Evolutionary conservation across 2,888 invertebrate species (phyloP).

Genomic region (Strigamia crassipes): DNA sequence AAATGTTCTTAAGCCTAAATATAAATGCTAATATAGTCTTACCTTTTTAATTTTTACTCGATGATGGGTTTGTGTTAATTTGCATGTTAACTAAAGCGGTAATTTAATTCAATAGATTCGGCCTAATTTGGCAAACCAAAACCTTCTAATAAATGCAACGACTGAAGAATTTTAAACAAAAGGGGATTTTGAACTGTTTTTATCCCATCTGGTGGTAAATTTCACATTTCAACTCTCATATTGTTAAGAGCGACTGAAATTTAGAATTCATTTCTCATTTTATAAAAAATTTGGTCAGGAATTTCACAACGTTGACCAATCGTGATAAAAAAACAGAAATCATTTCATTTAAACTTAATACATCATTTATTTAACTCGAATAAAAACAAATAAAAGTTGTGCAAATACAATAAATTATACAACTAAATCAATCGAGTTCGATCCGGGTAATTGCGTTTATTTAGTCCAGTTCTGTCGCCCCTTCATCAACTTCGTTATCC

Average conservation of each 20-base stretch:
- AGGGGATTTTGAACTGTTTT: not conserved
- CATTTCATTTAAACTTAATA: too few species aligned
- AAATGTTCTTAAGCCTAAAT: too few species aligned
- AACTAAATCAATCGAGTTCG: not conserved
- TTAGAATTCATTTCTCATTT: too few species aligned
- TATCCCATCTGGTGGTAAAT: not conserved
- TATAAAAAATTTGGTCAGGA: too few species aligned
- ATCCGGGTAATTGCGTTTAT: not conserved
- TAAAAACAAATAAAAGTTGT: too few species aligned
- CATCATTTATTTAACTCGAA: too few species aligned
- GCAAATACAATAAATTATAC: not conserved
- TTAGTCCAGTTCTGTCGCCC: not conserved
- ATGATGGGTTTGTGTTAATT: not conserved
- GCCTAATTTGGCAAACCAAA: not conserved
- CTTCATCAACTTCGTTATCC: constrained; percentile 49
- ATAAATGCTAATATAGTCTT: not conserved
- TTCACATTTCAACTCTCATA: too few species aligned
- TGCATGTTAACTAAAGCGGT: not conserved
- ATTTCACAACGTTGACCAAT: too few species aligned
- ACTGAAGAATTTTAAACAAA: not conserved
- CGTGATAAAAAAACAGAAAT: too few species aligned
- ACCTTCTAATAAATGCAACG: not conserved
- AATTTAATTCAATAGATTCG: not conserved
- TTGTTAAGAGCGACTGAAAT: too few species aligned
- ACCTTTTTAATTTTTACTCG: not conserved